Conservation (phyloP, 2,797 vertebrate species). For the Sciurus vulgaris region DNA sequence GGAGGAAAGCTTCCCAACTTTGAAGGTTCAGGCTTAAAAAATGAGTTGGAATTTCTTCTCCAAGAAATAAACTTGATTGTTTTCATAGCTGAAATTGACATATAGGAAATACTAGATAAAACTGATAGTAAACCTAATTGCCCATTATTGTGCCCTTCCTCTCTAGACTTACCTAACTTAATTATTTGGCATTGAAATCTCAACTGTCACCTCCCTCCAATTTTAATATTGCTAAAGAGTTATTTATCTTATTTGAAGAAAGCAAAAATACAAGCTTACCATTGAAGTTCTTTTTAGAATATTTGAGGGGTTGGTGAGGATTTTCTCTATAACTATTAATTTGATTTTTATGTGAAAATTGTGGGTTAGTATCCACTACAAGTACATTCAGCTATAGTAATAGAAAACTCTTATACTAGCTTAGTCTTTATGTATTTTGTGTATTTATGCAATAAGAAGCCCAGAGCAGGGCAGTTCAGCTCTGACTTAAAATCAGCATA, state of each 20-base stretch:
- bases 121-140: not conserved
- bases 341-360: slow-evolving; percentile 39
- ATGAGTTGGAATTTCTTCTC: slow-evolving; percentile 57
- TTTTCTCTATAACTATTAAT: not conserved
- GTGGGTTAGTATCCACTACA: slow-evolving; percentile 13
- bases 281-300: slow-evolving; percentile 32
- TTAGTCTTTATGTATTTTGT: not conserved
- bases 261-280: slow-evolving; percentile 29
- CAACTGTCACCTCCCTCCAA: not conserved
- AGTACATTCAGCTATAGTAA: not conserved
- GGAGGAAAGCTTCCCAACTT: slow-evolving; percentile 87
- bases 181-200: not conserved
- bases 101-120: not conserved
- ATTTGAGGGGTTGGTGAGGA: not conserved
- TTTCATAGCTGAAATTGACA: slow-evolving; percentile 52
- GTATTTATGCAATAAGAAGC: not conserved
- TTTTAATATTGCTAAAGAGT: not conserved
- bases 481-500: too few relatives aligned
- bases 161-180: not conserved
- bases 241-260: slow-evolving; percentile 35
- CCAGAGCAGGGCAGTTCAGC: not conserved
- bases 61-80: slow-evolving; percentile 77
- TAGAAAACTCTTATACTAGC: not conserved
- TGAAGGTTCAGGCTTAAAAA: slow-evolving; percentile 82
- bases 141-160: not conserved